Percentiles rank a stretch among this genome's conserved stretches.
phyloP scores from a whole-genome alignment of 2,888 invertebrate genomes.

The Sycophila texana region DNA sequence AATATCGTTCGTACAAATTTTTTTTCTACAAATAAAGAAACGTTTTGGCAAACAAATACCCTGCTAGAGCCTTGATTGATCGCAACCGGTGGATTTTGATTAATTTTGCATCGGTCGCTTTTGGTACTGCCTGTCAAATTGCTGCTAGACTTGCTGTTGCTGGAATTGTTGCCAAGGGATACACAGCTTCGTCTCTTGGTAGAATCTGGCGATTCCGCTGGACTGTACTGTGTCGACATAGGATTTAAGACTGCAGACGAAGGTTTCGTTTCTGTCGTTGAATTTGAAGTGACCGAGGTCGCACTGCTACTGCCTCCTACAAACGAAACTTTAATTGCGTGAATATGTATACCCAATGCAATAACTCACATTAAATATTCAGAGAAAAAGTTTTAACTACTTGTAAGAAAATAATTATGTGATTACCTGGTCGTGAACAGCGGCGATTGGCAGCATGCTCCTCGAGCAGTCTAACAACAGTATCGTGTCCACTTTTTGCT shows the following conservation, averaged over 20 bases:
- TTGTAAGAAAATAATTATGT: constrained; percentile 59
- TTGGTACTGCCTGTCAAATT: constrained; percentile 86
- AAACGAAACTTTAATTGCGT: constrained; percentile 40
- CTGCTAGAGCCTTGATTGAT: constrained; percentile 65
- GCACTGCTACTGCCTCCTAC: constrained; percentile 75
- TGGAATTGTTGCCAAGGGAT: constrained; percentile 82
- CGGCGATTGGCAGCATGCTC: constrained; percentile 77
- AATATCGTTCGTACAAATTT: not conserved
- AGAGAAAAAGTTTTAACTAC: no score
- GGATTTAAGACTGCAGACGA: constrained; percentile 79
- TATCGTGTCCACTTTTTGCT: constrained; percentile 92
- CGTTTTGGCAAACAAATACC: constrained; percentile 53
- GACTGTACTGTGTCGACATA: constrained; percentile 75
- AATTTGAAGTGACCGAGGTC: constrained; percentile 76
- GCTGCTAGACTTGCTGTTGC: constrained; percentile 87
- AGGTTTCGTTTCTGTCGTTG: constrained; percentile 81
- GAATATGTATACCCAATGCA: not conserved
- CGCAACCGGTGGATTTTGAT: constrained; percentile 69
- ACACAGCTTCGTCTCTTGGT: constrained; percentile 78
- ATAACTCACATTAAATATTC: no score
- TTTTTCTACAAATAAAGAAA: not conserved
- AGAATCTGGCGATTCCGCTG: constrained; percentile 75
- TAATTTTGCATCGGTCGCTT: constrained; percentile 76
- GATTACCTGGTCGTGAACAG: constrained; percentile 70
- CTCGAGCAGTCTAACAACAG: constrained; percentile 88